Evolutionary conservation across 2,888 invertebrate genomes (phyloP).

Genomic region (Thecophora atra): DNA sequence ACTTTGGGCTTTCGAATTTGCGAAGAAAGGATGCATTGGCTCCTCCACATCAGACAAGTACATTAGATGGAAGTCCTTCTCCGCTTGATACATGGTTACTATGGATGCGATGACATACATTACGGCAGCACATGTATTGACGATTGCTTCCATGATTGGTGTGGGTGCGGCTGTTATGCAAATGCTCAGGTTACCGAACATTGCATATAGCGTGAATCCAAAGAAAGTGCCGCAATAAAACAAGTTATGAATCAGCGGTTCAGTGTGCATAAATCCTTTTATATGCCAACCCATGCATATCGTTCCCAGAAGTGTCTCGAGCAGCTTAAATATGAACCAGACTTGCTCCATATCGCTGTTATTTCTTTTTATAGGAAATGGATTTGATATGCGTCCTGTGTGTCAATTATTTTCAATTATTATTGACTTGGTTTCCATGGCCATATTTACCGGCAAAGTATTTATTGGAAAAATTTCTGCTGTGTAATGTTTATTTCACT

Average conservation of each 20-base stretch:
- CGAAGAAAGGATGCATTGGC: conserved; percentile 51
- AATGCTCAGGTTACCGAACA: conserved; percentile 51
- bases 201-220: conserved; percentile 50
- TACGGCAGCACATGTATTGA: conserved; percentile 43
- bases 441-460: too few relatives aligned
- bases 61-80: conserved; percentile 53
- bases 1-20: conserved; percentile 52
- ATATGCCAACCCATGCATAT: conserved; percentile 52
- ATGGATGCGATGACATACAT: conserved; percentile 48
- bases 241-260: conserved; percentile 51
- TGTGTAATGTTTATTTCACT: too few relatives aligned
- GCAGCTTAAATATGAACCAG: conserved; percentile 52
- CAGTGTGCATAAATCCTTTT: conserved; percentile 49
- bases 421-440: neutral
- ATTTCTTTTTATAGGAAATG: neutral
- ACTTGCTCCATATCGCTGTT: conserved; percentile 51
- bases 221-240: conserved; percentile 54
- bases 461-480: too few relatives aligned
- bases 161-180: conserved; percentile 42
- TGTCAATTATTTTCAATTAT: conserved; percentile 22
- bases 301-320: conserved; percentile 48
- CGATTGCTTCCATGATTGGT: conserved; percentile 47
- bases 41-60: conserved; percentile 49
- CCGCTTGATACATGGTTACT: conserved; percentile 53
- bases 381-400: neutral